phyloP scores from a whole-genome alignment of 2,888 invertebrate species.

The Pristionchus maxplancki region DNA sequence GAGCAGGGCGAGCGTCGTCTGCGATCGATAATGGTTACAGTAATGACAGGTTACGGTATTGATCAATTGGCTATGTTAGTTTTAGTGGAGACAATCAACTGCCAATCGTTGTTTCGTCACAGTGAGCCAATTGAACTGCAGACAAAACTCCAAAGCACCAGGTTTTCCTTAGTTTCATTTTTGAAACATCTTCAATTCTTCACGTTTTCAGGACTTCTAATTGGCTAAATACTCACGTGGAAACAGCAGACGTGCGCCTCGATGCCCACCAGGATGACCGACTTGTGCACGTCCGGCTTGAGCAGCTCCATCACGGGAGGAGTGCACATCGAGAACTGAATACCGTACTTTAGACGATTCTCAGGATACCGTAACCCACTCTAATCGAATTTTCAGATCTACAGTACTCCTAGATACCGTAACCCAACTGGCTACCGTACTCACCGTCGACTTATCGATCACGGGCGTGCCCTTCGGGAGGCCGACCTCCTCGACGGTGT shows the following conservation, averaged over 20 bases:
- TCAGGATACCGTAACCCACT: neutral
- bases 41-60: neutral
- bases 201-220: neutral
- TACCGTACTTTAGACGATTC: neutral
- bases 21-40: neutral
- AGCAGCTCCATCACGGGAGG: conserved; percentile 79
- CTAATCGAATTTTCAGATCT: neutral
- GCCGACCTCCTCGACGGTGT: conserved; percentile 80
- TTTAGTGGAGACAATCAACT: too few relatives aligned
- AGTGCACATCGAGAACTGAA: conserved; percentile 81
- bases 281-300: conserved; percentile 76
- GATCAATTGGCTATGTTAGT: too few relatives aligned
- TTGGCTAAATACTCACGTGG: conserved; percentile 74
- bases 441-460: conserved; percentile 72
- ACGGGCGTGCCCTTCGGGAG: conserved; percentile 72
- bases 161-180: too few relatives aligned
- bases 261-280: conserved; percentile 80
- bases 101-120: too few relatives aligned
- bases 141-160: too few relatives aligned
- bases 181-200: too few relatives aligned
- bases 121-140: too few relatives aligned
- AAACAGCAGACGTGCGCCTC: conserved; percentile 83
- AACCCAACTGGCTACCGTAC: neutral
- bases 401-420: neutral
- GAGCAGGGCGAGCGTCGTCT: conserved; percentile 81